Conservation (phyloP, 2,113 vertebrate species). For the Tachuris rubrigastra region DNA sequence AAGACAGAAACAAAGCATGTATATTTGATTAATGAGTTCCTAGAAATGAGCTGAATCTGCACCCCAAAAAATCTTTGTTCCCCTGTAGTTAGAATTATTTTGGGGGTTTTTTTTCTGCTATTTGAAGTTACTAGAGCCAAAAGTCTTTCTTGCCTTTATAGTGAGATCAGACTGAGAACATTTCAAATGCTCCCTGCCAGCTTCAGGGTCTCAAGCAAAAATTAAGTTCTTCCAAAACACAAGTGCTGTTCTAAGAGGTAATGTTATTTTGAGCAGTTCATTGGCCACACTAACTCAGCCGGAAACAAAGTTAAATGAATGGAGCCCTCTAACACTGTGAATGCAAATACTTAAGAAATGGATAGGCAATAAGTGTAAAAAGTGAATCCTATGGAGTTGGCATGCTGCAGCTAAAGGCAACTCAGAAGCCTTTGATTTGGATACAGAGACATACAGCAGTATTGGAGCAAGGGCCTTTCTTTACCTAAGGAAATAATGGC, state of each 20-base stretch:
- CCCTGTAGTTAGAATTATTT: background rate
- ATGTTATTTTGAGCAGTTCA: background rate
- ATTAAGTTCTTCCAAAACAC: background rate
- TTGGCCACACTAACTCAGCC: background rate
- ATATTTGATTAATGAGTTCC: background rate
- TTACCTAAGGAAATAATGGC: background rate
- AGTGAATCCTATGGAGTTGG: background rate
- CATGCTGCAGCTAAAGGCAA: background rate
- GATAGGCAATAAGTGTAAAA: background rate
- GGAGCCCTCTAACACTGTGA: background rate
- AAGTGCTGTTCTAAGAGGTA: background rate
- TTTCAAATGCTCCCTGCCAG: background rate
- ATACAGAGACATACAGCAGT: background rate
- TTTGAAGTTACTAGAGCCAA: background rate
- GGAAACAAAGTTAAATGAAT: background rate
- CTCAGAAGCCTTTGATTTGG: background rate
- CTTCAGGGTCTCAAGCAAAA: background rate
- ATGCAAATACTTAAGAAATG: background rate
- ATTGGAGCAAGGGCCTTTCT: background rate
- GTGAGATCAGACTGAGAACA: background rate
- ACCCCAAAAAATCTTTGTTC: rapidly evolving
- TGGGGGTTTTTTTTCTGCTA: background rate
- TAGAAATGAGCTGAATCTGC: background rate
- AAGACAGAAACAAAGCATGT: background rate
- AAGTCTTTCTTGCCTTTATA: background rate